These are phyloP conservation scores for Oreochromis aureus DNA, from an alignment of 2,113 vertebrate genomes.

Conservation along the genomic window DNA sequence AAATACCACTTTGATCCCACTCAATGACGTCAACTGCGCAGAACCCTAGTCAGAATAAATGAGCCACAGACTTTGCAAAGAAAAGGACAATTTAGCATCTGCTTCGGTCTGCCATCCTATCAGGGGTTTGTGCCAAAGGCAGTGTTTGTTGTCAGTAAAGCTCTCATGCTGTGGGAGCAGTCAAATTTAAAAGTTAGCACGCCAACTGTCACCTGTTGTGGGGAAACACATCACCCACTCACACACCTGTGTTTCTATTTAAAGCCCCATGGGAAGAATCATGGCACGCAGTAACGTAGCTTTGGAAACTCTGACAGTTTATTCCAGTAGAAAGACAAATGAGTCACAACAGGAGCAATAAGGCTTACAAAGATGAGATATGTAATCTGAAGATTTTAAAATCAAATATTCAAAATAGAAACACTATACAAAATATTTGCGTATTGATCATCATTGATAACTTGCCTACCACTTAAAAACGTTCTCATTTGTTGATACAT, in stretches of 20 bases:
- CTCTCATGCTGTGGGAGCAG: background rate
- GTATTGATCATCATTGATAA: background rate
- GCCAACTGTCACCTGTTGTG: constrained; percentile 24
- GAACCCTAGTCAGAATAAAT: constrained; percentile 10
- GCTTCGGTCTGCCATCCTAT: background rate
- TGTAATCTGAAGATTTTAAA: background rate
- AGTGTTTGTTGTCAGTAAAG: constrained; percentile 34
- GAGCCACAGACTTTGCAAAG: background rate
- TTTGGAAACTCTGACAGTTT: background rate
- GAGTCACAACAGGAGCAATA: background rate
- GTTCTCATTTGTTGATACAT: background rate
- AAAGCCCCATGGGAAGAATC: background rate
- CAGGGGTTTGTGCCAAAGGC: background rate
- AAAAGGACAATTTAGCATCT: background rate
- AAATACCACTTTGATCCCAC: constrained; percentile 24
- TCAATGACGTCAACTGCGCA: constrained; percentile 1
- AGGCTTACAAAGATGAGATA: background rate
- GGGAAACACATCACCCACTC: constrained; percentile 21
- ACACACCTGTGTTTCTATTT: constrained; percentile 29
- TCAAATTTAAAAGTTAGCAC: constrained; percentile 36
- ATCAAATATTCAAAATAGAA: background rate
- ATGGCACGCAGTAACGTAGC: background rate
- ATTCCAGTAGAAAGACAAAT: constrained; percentile 1
- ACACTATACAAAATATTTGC: background rate
- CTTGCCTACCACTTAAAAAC: background rate